Evolutionary conservation across 2,797 vertebrate genomes (phyloP), one percentile per base, ranked within the genome.

Genomic region (Crenuchus spilurus): DNA sequence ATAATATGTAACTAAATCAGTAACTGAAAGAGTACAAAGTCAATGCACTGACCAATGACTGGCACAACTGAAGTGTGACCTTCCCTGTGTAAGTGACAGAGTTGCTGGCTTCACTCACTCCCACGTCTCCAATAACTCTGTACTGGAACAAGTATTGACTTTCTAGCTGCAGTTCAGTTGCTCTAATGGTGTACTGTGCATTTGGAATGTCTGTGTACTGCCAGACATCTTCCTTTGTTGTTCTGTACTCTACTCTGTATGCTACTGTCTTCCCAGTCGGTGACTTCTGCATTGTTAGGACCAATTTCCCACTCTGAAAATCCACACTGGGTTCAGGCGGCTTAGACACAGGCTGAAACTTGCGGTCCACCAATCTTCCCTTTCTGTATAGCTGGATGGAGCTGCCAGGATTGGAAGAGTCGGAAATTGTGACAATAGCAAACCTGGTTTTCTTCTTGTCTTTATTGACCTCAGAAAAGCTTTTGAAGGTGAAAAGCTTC

Each of bases 51-150:
- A 54, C 51, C 51, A 24, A 54, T 16, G 51, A 30, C n/a, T 30
- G 26, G 11, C 14, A n/a, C 18, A 60, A 6, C 22, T 31, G n/a
- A 57, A 49, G n/a, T 20, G 6, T 54, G 26, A 54, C 5, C 24
- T 28, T 54, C 51, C 24, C 51, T 26, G 9, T 13, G 0, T 13
- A 8, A 2, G 5, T 0, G n/a, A 76, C n/a, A 24, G 54, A 24
- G 1, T 70, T 41, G n/a, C 74, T 76, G 49, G 67, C 22, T 63
- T 71, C 67, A 61, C 74, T 71, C 57, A 61, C 6, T 49, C 69
- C 74, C 11, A 39, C 39, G 35, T 46, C 44, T 48, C 13, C 8
- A 14, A 65, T 39, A 4, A 14, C 54, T 57, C 51, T 64, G 68
- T 76, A 71, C 6, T 26, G 67, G 14, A 71, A 44, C 60, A 28